Percentiles rank a stretch among this genome's conserved stretches.
phyloP scores from a whole-genome alignment of 2,113 vertebrate genomes.

The Istiophorus platypterus region DNA sequence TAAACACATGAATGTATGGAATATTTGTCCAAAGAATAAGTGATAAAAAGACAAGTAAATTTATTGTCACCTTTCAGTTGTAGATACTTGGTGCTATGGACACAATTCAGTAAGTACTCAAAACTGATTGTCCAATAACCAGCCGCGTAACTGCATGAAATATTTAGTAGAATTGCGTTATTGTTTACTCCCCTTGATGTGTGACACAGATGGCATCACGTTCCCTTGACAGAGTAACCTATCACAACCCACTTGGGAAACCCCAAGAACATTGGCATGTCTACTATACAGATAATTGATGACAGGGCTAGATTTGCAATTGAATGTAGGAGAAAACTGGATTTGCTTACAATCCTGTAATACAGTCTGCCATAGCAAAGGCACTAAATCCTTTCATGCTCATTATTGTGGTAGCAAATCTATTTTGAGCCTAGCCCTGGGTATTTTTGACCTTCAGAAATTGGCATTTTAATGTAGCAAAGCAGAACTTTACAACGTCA shows the following conservation, averaged over 20 bases:
- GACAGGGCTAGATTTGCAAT: neutral
- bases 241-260: slow-evolving; percentile 15
- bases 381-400: neutral
- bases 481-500: neutral
- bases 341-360: neutral
- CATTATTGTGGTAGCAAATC: neutral
- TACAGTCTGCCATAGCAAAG: neutral
- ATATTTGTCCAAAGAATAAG: too few relatives aligned
- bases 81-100: too few relatives aligned
- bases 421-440: neutral
- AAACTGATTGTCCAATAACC: neutral
- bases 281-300: slow-evolving; percentile 2
- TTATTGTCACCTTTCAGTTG: too few relatives aligned
- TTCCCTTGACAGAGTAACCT: neutral
- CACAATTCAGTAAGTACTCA: too few relatives aligned
- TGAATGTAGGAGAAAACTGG: slow-evolving; percentile 1
- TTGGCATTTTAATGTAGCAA: neutral
- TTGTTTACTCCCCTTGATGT: neutral
- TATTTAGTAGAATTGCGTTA: neutral
- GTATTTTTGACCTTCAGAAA: neutral
- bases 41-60: too few relatives aligned
- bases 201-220: neutral
- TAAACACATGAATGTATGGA: too few relatives aligned
- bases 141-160: neutral
- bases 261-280: neutral